phyloP scores from a whole-genome alignment of 1,140 invertebrate species.

The Meloidogyne hapla region DNA sequence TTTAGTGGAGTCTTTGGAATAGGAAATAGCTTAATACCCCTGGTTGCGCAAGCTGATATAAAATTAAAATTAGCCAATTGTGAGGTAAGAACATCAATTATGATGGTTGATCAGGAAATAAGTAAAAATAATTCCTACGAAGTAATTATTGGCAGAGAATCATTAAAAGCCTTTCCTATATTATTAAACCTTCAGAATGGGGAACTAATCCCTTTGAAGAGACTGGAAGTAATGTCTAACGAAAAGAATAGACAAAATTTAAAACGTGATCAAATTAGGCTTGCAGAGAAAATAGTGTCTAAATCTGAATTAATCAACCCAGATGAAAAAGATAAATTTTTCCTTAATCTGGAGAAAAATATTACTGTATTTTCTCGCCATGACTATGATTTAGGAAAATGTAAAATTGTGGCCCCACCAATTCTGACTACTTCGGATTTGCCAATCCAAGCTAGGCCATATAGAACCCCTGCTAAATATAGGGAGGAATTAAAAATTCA shows the following conservation, averaged over 20 bases:
- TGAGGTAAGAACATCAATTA: neutral
- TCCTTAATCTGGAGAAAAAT: neutral
- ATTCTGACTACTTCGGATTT: slow-evolving; percentile 4
- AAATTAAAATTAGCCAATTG: neutral
- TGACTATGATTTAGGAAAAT: slow-evolving; percentile 5
- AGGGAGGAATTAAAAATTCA: slow-evolving; percentile 1
- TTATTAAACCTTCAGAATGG: neutral
- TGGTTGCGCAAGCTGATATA: slow-evolving; percentile 9
- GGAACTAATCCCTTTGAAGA: neutral
- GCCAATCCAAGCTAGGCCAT: neutral
- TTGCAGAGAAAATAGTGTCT: no score
- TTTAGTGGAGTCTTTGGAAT: slow-evolving; percentile 10
- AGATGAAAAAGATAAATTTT: neutral
- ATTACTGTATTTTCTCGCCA: neutral
- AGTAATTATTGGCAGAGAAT: slow-evolving; percentile 2
- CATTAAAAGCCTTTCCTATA: neutral
- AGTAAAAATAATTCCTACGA: neutral
- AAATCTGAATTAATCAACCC: no score
- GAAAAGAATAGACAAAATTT: no score
- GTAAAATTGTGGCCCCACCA: neutral
- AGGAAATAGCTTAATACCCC: neutral
- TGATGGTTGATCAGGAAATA: neutral
- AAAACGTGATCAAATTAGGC: no score
- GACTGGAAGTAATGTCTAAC: no score
- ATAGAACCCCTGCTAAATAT: slow-evolving; percentile 2